Evolutionary conservation across 1,140 invertebrate genomes (phyloP).

Genomic region (Ditylenchus dipsaci): DNA sequence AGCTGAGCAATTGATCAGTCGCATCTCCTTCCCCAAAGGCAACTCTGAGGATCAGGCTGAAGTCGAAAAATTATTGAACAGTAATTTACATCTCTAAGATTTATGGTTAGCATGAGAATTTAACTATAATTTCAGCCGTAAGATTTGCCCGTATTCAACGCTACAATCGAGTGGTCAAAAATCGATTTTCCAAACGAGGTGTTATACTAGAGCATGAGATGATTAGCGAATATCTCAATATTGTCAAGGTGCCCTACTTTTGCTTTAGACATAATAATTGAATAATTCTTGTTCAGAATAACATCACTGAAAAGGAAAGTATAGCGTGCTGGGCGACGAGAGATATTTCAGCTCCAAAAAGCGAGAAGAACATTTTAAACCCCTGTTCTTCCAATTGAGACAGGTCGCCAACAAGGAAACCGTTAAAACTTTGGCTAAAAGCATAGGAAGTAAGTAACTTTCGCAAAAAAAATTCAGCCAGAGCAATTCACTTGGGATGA

Average conservation of each 20-base stretch:
- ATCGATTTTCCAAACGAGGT: constrained; percentile 12
- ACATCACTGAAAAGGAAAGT: constrained; percentile 25
- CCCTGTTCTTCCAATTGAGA: constrained; percentile 18
- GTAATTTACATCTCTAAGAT: not conserved
- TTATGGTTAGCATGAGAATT: not conserved
- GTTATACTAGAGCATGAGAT: constrained; percentile 21
- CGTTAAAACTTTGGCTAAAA: constrained; percentile 20
- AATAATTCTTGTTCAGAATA: constrained; percentile 4
- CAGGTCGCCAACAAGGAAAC: constrained; percentile 21
- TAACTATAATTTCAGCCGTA: not conserved
- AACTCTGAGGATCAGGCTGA: constrained; percentile 10
- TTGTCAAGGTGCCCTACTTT: constrained; percentile 13
- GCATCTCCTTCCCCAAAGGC: constrained; percentile 12
- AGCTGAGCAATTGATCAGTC: constrained; percentile 26
- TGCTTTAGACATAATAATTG: not conserved
- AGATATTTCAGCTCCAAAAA: constrained; percentile 21
- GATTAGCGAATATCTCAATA: constrained; percentile 20
- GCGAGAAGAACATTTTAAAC: constrained; percentile 14
- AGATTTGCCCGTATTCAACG: constrained; percentile 18
- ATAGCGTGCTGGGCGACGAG: constrained; percentile 11
- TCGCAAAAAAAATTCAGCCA: not conserved
- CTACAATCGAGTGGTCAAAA: constrained; percentile 25
- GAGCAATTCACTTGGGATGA: not conserved
- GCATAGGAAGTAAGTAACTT: constrained; percentile 13
- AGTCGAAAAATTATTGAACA: constrained; percentile 21